Base-by-base conservation (phyloP, 1,140 invertebrate species). In the Cydia fagiglandana region DNA sequence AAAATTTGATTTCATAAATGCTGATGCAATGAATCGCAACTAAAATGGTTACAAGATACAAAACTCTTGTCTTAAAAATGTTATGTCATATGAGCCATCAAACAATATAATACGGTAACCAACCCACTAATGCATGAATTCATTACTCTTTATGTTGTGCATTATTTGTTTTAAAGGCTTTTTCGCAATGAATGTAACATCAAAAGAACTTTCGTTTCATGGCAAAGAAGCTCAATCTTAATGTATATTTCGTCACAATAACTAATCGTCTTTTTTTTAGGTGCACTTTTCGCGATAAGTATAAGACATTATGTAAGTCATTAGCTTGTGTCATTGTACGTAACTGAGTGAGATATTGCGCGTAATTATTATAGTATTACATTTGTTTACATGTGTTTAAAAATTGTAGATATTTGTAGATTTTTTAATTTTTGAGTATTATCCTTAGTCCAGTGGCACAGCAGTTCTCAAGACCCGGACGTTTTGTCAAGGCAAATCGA, bases 91-190 rank as follows among this genome's bases (percentile, higher is more conserved):
- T 41, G n/a, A 38, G 34, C 13, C 30, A 70, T 70, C 34, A 41
- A 70, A 70, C 30, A 70, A 45, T 34, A n/a, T 70, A 38, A 38
- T 17, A 17, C 34, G 15, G 28, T 41, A 38, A 34, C 66, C 34
- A 20, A 24, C 20, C 10, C 66, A 34, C 64, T 68, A 68, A 34
- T 34, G 28, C 5, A 68, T 38, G 24, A 17, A 70, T 17, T n/a
- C 66, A 70, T 70, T 70, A 70, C 66, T 17, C 34, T 70, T 38
- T 70, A 70, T 38, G 34, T 45, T 38, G 66, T 41, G 38, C 66
- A 70, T 70, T 70, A 70, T 30, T 70, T 70, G 66, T 70, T 70
- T 70, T 70, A 70, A 70, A 66, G 28, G 9, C 64, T 66, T 66
- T 50, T 38, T 66, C 30, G 64, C 64, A 66, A 70, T 68, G 6